These are phyloP conservation scores for Brachynemurus nebulosus DNA, from an alignment of 2,888 invertebrate species.

Conservation along the genomic window DNA sequence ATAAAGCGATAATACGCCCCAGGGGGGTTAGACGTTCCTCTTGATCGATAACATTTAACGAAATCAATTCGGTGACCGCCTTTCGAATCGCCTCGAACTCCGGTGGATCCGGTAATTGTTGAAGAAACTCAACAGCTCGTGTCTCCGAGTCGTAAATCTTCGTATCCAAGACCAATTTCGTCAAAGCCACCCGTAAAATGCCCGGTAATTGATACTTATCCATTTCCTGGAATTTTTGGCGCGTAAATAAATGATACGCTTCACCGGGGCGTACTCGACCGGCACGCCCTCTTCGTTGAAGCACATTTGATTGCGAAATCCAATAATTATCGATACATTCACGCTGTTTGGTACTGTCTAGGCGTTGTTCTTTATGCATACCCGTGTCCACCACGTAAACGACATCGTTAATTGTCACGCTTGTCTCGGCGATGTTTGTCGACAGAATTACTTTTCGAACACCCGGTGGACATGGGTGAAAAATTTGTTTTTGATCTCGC, in stretches of 20 bases:
- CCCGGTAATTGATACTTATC: slow-evolving; percentile 42
- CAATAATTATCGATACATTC: slow-evolving; percentile 40
- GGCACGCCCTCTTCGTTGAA: slow-evolving; percentile 52
- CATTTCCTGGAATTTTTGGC: slow-evolving; percentile 36
- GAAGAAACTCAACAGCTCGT: slow-evolving; percentile 42
- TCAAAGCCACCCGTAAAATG: slow-evolving; percentile 42
- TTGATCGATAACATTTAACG: slow-evolving; percentile 40
- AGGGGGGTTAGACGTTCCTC: slow-evolving; percentile 47
- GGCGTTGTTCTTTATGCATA: slow-evolving; percentile 41
- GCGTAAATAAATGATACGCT: slow-evolving; percentile 40
- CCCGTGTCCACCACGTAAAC: slow-evolving; percentile 54
- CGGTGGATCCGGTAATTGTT: slow-evolving; percentile 48
- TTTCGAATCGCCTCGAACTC: slow-evolving; percentile 32
- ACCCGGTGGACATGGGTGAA: slow-evolving; percentile 34
- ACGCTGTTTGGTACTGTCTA: slow-evolving; percentile 35
- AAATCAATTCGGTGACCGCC: slow-evolving; percentile 46
- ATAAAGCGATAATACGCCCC: slow-evolving; percentile 37
- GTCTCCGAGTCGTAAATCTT: slow-evolving; percentile 46
- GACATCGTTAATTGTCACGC: slow-evolving; percentile 59
- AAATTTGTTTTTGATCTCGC: slow-evolving; percentile 43
- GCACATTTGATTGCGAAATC: slow-evolving; percentile 47
- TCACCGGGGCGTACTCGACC: slow-evolving; percentile 51
- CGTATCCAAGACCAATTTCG: slow-evolving; percentile 40
- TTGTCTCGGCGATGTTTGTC: slow-evolving; percentile 58
- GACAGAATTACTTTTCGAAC: slow-evolving; percentile 52